Evolutionary conservation across 2,113 vertebrate genomes (phyloP).

Genomic region (Ciconia boyciana): DNA sequence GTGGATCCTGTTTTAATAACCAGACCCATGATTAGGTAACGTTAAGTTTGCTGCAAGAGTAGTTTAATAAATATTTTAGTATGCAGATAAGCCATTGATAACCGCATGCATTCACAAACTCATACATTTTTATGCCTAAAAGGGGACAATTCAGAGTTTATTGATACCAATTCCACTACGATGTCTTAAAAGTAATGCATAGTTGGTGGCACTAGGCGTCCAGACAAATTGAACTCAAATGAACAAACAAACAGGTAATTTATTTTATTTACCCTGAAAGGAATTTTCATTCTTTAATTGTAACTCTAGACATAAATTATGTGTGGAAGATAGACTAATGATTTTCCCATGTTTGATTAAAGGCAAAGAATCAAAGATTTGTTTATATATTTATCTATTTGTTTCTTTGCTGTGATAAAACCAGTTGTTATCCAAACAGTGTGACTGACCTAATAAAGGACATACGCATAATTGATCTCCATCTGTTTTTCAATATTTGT

Average conservation of each 20-base stretch:
- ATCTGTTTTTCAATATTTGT: conserved; percentile 51
- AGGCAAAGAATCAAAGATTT: conserved; percentile 25
- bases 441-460: conserved; percentile 22
- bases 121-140: not conserved
- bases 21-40: not conserved
- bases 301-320: not conserved
- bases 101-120: not conserved
- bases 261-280: conserved; percentile 29
- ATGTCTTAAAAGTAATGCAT: not conserved
- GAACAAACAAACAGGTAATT: not conserved
- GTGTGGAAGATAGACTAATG: conserved; percentile 7
- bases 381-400: conserved; percentile 47
- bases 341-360: conserved; percentile 52
- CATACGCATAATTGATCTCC: conserved; percentile 33
- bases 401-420: conserved; percentile 31
- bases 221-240: not conserved
- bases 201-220: not conserved
- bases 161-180: not conserved
- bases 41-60: not conserved
- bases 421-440: conserved; percentile 22
- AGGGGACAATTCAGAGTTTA: not conserved
- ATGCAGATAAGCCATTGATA: conserved; percentile 7
- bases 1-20: not conserved
- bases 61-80: conserved; percentile 13
- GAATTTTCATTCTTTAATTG: conserved; percentile 39